A percentile compares a stretch with the other conserved stretches of the same genome.
Conservation (phyloP, 2,113 vertebrate genomes). For the Nanorana parkeri region DNA sequence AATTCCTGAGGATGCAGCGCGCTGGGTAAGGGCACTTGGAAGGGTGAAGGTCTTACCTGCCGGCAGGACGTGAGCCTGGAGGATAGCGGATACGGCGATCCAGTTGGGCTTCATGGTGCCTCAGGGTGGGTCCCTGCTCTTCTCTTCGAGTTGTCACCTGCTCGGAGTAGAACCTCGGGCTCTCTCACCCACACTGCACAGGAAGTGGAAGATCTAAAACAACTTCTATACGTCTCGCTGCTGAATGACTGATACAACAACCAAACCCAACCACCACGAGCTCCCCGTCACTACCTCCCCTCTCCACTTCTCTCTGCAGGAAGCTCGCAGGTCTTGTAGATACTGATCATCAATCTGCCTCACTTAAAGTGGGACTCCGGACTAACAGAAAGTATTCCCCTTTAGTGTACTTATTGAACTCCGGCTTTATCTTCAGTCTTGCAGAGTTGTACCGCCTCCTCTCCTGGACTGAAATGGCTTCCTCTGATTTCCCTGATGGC, state of each 20-base stretch:
- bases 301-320: neutral
- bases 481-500: no score
- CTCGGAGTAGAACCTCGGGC: neutral
- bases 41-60: conserved; percentile 23
- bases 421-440: no score
- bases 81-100: conserved; percentile 8
- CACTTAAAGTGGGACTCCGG: no score
- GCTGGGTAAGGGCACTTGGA: no score
- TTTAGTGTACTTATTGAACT: no score
- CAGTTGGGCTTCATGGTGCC: conserved; percentile 11
- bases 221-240: conserved; percentile 57
- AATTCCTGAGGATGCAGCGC: no score
- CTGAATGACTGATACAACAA: conserved; percentile 48
- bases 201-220: conserved; percentile 68
- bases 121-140: neutral
- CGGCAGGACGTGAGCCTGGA: neutral
- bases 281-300: neutral
- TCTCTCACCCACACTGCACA: conserved; percentile 58
- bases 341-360: no score
- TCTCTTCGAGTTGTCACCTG: conserved; percentile 13
- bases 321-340: neutral
- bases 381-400: no score
- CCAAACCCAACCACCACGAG: conserved; percentile 59
- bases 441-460: no score
- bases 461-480: no score